Conservation (phyloP, 2,113 vertebrate genomes). For the Triplophysa rosa region DNA sequence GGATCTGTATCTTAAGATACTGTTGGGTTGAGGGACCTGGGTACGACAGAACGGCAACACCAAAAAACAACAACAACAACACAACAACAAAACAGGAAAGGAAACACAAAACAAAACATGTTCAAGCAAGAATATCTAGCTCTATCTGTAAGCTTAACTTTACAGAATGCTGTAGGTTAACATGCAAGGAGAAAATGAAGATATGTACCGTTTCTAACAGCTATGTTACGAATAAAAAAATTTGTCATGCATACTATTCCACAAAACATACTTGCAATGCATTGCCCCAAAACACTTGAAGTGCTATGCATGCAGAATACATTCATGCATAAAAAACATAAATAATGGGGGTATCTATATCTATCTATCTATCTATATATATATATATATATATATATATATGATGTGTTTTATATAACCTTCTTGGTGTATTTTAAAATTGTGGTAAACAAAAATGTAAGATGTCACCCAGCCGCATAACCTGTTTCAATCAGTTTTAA, state of each 20-base stretch:
- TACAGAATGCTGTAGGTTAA: constrained; percentile 62
- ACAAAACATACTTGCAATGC: constrained; percentile 28
- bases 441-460: too few relatives aligned
- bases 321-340: constrained; percentile 19
- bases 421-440: too few relatives aligned
- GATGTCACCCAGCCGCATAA: too few relatives aligned
- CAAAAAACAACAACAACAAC: constrained; percentile 52
- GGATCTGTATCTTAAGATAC: constrained; percentile 87
- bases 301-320: constrained; percentile 28
- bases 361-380: too few relatives aligned
- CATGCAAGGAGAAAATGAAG: constrained; percentile 45
- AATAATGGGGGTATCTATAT: not conserved
- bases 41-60: constrained; percentile 67
- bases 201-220: constrained; percentile 10
- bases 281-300: constrained; percentile 11
- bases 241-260: constrained; percentile 57
- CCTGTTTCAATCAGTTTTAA: too few relatives aligned
- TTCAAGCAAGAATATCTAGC: constrained; percentile 52
- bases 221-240: constrained; percentile 54
- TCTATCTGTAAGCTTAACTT: constrained; percentile 43
- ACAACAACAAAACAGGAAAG: constrained; percentile 62
- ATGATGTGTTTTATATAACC: too few relatives aligned
- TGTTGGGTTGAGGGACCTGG: constrained; percentile 85
- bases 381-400: too few relatives aligned
- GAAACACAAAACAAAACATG: constrained; percentile 54